A percentile compares a stretch with the other conserved stretches of the same genome.
Conservation (phyloP, 2,888 invertebrate genomes). For the Hemistola chrysoprasaria region DNA sequence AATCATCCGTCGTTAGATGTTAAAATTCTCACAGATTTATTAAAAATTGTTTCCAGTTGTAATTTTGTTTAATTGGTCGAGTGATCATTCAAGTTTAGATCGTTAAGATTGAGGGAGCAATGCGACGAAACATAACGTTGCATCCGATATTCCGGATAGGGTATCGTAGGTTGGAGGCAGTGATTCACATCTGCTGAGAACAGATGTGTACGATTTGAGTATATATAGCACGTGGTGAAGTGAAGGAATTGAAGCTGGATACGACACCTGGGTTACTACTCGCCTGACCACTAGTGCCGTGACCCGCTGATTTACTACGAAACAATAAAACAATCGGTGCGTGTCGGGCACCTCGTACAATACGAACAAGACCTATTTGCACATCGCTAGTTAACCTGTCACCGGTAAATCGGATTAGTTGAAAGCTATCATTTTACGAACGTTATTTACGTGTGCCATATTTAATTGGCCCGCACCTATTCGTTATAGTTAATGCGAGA, state of each 20-base stretch:
- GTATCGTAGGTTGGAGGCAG: slow-evolving; percentile 64
- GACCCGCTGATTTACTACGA: slow-evolving; percentile 21
- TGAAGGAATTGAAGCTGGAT: slow-evolving; percentile 32
- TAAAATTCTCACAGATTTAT: slow-evolving; percentile 53
- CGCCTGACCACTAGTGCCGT: slow-evolving; percentile 60
- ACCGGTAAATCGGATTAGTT: slow-evolving; percentile 42
- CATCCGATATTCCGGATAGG: slow-evolving; percentile 39
- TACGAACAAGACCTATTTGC: slow-evolving; percentile 7
- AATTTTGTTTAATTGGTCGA: slow-evolving; percentile 53
- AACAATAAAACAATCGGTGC: slow-evolving; percentile 4
- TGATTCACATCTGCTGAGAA: slow-evolving; percentile 48
- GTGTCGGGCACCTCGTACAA: slow-evolving; percentile 1
- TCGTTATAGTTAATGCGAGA: slow-evolving; percentile 61
- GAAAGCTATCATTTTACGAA: slow-evolving; percentile 57
- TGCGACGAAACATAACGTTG: slow-evolving; percentile 7
- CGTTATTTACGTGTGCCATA: slow-evolving; percentile 65
- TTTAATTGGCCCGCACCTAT: slow-evolving; percentile 68
- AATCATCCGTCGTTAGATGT: slow-evolving; percentile 50
- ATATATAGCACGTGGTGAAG: not conserved
- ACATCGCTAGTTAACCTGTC: slow-evolving; percentile 25
- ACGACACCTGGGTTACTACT: slow-evolving; percentile 57
- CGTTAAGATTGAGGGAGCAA: slow-evolving; percentile 51
- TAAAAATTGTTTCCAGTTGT: slow-evolving; percentile 59
- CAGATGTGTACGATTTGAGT: slow-evolving; percentile 17
- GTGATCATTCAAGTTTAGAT: slow-evolving; percentile 53